These are phyloP conservation scores for Protonemura montana DNA, from an alignment of 2,888 invertebrate species.

Conservation along the genomic window DNA sequence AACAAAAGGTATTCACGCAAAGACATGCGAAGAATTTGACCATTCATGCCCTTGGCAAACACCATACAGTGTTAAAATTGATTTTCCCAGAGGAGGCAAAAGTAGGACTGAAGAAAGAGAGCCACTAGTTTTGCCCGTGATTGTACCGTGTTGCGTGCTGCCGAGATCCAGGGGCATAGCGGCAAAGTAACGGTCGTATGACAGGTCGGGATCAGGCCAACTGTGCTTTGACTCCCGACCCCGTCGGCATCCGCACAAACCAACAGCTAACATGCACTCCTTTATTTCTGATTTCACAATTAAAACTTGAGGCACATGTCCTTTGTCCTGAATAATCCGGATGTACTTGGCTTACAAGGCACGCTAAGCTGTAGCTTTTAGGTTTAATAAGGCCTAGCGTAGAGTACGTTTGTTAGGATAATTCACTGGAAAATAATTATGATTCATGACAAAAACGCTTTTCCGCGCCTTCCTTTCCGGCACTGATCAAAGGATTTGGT, in stretches of 20 bases:
- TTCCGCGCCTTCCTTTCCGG: not conserved
- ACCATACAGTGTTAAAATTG: not conserved
- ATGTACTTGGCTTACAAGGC: slow-evolving; percentile 10
- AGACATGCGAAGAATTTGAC: not conserved
- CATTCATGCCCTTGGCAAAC: not conserved
- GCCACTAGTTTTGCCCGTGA: slow-evolving; percentile 15
- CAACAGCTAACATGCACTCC: slow-evolving; percentile 31
- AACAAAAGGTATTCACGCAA: no score
- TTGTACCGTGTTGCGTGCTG: slow-evolving; percentile 13
- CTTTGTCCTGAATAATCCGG: slow-evolving; percentile 29
- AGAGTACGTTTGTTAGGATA: slow-evolving; percentile 8
- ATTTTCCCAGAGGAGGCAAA: not conserved
- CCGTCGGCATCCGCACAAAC: not conserved
- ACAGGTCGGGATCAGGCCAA: slow-evolving; percentile 23
- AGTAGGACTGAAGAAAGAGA: not conserved
- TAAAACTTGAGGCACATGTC: slow-evolving; percentile 28
- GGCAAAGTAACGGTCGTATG: slow-evolving; percentile 9
- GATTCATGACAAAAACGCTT: not conserved
- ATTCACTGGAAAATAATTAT: slow-evolving; percentile 23
- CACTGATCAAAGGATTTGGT: slow-evolving; percentile 20
- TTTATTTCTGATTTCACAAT: slow-evolving; percentile 39
- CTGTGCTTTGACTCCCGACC: not conserved
- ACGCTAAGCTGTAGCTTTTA: slow-evolving; percentile 13
- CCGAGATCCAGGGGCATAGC: not conserved
- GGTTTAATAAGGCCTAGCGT: not conserved